Evolutionary conservation across 2,888 invertebrate species (phyloP), one percentile per base, ranked within the genome.

Genomic region (Eupithecia subumbrata): DNA sequence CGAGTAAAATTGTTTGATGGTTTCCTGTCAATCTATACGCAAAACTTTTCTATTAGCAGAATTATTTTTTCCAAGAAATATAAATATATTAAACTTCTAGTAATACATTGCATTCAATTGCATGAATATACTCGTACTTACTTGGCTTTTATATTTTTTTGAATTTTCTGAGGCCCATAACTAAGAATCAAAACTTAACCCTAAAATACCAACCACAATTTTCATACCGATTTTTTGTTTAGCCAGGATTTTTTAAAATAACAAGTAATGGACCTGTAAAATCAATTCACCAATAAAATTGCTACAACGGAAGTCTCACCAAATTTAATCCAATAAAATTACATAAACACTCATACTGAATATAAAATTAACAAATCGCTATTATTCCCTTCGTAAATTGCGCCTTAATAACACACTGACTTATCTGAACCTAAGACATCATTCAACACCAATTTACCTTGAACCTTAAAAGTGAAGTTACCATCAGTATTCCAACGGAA

Each of bases 351-450:
- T 87, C 87, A 86, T 81, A 84, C 87, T 85, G 84, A 87, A 88
- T 90, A 88, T 90, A 89, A 91, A 91, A 93, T 93, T 93, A 93
- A 92, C 93, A 93, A 94, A 94, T 92, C 89, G 90, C 87, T 87
- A 91, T 91, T 88, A 93, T 92, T 93, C 92, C 85, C 90, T 90
- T 89, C 87, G 90, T 90, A 92, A 93, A 93, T 93, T 93, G 90
- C 88, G 84, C 91, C 88, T 85, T 93, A 93, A 94, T 93, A 93
- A 93, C 89, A 91, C 85, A 86, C 87, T 84, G 86, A 86, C 88
- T 90, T 93, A 94, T 94, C 93, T 91, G 83, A 83, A 87, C 87
- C 88, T 88, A 89, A 93, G 92, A 92, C 91, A 92, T 92, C 91
- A 89, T 86, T 84, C 77, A 78, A 82, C 74, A 73, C 84, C 81